phyloP scores from a whole-genome alignment of 2,797 vertebrate species.

The Stomatorhinus walkeri region DNA sequence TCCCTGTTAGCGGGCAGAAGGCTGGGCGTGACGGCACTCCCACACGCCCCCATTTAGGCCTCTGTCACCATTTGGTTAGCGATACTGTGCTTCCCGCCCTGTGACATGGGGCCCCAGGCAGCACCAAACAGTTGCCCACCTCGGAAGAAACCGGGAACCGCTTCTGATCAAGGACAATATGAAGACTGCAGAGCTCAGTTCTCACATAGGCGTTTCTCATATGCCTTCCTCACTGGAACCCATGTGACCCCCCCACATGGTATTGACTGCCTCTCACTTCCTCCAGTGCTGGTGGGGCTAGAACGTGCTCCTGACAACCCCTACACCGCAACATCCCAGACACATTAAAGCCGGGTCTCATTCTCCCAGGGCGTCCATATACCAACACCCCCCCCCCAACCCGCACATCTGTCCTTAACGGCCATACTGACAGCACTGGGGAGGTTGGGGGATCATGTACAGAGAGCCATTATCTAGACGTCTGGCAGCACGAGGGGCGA shows the following conservation, averaged over 20 bases:
- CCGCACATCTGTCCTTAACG: not conserved
- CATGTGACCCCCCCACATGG: not conserved
- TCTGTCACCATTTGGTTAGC: not conserved
- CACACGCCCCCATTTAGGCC: not conserved
- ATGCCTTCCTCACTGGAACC: not conserved
- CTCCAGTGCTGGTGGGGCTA: not conserved
- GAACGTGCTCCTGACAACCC: not conserved
- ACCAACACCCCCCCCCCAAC: not conserved
- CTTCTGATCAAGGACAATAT: not conserved
- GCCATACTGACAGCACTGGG: not conserved
- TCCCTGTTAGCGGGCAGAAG: not conserved
- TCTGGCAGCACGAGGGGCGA: not conserved
- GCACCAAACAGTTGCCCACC: not conserved
- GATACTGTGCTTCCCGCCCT: not conserved
- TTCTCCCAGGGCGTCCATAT: not conserved
- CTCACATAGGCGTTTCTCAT: not conserved
- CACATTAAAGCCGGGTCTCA: not conserved
- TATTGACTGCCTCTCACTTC: not conserved
- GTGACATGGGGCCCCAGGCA: not conserved
- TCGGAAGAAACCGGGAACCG: not conserved
- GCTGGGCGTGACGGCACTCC: not conserved
- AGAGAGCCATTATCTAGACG: not conserved
- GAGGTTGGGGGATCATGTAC: not conserved
- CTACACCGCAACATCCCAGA: not conserved
- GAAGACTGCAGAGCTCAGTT: not conserved